phyloP scores from a whole-genome alignment of 2,888 invertebrate genomes.

The Dermolepida albohirtum region DNA sequence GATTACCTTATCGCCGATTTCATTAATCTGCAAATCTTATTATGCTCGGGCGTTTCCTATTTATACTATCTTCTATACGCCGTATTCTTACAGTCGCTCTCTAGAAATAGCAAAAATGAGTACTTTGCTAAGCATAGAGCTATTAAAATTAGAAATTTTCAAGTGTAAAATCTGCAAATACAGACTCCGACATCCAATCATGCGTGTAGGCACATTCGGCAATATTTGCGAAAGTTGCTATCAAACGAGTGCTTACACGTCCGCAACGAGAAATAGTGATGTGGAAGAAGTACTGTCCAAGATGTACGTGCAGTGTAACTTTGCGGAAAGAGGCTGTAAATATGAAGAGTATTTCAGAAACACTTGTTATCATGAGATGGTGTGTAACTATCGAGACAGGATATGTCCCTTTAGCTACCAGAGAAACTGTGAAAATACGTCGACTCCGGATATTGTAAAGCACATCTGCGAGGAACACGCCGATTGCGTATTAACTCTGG shows the following conservation, averaged over 20 bases:
- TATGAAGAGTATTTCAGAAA: neutral
- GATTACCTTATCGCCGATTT: too few relatives aligned
- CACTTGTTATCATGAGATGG: neutral
- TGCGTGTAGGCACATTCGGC: neutral
- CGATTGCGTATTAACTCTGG: neutral
- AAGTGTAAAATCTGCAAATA: neutral
- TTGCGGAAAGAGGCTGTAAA: neutral
- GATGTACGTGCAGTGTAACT: slow-evolving; percentile 12
- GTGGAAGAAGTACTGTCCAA: neutral
- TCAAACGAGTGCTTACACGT: neutral
- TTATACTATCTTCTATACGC: too few relatives aligned
- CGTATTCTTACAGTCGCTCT: too few relatives aligned
- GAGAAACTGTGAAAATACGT: neutral
- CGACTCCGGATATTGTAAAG: neutral
- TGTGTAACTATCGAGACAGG: neutral
- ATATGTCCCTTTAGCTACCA: slow-evolving; percentile 12
- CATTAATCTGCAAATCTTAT: too few relatives aligned
- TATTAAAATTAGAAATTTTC: neutral
- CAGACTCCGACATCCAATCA: slow-evolving; percentile 5
- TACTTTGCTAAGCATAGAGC: too few relatives aligned
- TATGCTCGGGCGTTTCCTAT: too few relatives aligned
- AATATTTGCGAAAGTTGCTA: slow-evolving; percentile 4
- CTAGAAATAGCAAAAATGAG: too few relatives aligned
- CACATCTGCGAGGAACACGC: neutral
- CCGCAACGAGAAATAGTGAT: neutral